phyloP scores from a whole-genome alignment of 1,140 invertebrate species.

The Ceratosolen fusciceps region DNA sequence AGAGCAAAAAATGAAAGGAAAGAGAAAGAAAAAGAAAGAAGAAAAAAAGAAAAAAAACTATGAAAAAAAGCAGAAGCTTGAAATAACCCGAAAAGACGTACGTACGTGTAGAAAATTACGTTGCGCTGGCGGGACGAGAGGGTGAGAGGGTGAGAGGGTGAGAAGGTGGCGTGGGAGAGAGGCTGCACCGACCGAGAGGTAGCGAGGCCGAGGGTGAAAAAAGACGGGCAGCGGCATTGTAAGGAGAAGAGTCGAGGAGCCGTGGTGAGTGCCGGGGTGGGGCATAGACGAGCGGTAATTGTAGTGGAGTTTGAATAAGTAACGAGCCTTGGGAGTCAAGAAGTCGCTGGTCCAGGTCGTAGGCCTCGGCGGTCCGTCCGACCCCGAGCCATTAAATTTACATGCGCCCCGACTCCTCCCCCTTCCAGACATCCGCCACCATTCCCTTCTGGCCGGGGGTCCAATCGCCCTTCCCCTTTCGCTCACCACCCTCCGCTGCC shows the following conservation, averaged over 20 bases:
- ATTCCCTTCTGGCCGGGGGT: background rate
- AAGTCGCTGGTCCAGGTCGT: conserved; percentile 23
- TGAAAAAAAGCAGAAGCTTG: background rate
- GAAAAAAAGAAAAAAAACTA: too few relatives aligned
- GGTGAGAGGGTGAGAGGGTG: background rate
- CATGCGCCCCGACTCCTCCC: conserved; percentile 34
- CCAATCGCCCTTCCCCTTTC: too few relatives aligned
- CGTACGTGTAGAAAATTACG: conserved; percentile 2
- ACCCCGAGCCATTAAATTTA: conserved; percentile 46
- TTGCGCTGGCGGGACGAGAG: background rate
- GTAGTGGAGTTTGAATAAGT: conserved; percentile 49
- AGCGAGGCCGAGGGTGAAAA: background rate
- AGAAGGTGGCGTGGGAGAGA: background rate
- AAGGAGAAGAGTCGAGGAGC: background rate
- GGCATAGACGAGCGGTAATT: conserved; percentile 33
- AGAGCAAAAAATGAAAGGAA: too few relatives aligned
- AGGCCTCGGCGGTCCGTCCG: conserved; percentile 3
- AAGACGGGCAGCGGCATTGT: background rate
- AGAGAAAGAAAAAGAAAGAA: too few relatives aligned
- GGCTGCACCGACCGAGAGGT: background rate
- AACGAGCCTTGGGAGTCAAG: conserved; percentile 36
- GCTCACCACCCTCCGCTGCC: too few relatives aligned
- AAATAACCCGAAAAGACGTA: conserved; percentile 3
- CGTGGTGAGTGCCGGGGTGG: conserved; percentile 10
- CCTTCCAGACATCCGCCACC: background rate